phyloP scores from a whole-genome alignment of 92 coral and sea anemone species.

The Zoanthus sansibaricus region DNA sequence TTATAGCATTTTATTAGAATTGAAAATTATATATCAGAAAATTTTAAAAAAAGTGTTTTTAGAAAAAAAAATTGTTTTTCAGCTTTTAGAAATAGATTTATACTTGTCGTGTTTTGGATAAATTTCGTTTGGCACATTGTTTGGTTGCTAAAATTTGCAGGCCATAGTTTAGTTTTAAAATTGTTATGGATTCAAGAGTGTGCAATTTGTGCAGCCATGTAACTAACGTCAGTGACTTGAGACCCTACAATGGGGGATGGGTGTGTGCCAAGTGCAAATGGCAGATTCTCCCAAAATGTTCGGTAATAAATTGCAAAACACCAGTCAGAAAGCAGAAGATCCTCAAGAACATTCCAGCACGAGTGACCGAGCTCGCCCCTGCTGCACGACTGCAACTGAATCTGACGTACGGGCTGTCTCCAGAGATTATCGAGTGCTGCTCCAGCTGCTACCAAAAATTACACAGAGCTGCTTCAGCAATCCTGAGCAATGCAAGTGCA shows the following conservation, averaged over 20 bases:
- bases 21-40: neutral
- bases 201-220: constrained; percentile 30
- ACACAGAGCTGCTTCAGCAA: constrained; percentile 26
- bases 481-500: neutral
- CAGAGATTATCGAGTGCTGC: constrained; percentile 7
- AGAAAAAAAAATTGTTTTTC: neutral
- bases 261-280: constrained; percentile 17
- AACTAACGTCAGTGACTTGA: neutral
- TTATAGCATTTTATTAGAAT: neutral
- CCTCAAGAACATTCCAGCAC: neutral
- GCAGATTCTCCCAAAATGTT: constrained; percentile 3
- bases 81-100: neutral
- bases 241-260: constrained; percentile 28
- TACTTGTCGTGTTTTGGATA: neutral
- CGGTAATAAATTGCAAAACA: constrained; percentile 25
- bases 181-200: neutral
- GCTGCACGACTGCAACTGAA: constrained; percentile 29
- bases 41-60: neutral
- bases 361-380: constrained; percentile 11
- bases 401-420: constrained; percentile 10
- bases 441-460: constrained; percentile 24
- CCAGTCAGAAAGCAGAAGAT: constrained; percentile 18
- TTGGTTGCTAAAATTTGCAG: constrained; percentile 4
- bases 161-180: neutral
- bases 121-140: constrained; percentile 3